Percentiles rank a stretch among this genome's conserved stretches.
Evolutionary conservation across 1,140 invertebrate genomes (phyloP).

Genomic region (Mylabris phalerata): DNA sequence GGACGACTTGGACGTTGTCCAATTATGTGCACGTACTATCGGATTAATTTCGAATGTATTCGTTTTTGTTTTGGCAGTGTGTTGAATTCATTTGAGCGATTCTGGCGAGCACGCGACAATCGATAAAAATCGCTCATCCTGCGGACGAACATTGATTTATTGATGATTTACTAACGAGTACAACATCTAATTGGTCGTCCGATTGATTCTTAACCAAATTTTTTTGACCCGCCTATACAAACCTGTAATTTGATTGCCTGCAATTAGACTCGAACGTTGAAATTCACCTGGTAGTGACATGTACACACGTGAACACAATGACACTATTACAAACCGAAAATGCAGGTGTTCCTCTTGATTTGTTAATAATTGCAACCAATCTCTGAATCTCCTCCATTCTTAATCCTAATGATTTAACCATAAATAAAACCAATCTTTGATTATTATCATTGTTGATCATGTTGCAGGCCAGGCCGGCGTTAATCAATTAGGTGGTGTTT

Average conservation of each 20-base stretch:
- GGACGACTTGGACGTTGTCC: too few relatives aligned
- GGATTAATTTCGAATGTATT: too few relatives aligned
- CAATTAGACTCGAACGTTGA: background rate
- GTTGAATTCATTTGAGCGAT: too few relatives aligned
- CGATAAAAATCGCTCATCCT: background rate
- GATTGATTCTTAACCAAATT: background rate
- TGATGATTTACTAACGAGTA: background rate
- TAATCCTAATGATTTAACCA: conserved; percentile 20
- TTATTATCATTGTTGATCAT: background rate
- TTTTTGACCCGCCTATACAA: too few relatives aligned
- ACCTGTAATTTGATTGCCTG: too few relatives aligned
- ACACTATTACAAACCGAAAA: conserved; percentile 12
- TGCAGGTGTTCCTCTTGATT: conserved; percentile 22
- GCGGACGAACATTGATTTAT: background rate
- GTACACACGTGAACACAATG: conserved; percentile 8
- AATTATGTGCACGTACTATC: too few relatives aligned
- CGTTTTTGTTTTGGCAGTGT: too few relatives aligned
- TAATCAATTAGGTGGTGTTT: conserved; percentile 92
- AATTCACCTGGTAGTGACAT: conserved; percentile 16
- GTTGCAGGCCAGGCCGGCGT: conserved; percentile 84
- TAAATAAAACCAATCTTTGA: conserved; percentile 17
- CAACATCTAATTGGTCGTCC: background rate
- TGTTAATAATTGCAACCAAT: conserved; percentile 23
- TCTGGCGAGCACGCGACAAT: too few relatives aligned
- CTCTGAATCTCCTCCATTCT: background rate